Base-by-base conservation (phyloP, 2,888 invertebrate species). In the Hartigia nigra region DNA sequence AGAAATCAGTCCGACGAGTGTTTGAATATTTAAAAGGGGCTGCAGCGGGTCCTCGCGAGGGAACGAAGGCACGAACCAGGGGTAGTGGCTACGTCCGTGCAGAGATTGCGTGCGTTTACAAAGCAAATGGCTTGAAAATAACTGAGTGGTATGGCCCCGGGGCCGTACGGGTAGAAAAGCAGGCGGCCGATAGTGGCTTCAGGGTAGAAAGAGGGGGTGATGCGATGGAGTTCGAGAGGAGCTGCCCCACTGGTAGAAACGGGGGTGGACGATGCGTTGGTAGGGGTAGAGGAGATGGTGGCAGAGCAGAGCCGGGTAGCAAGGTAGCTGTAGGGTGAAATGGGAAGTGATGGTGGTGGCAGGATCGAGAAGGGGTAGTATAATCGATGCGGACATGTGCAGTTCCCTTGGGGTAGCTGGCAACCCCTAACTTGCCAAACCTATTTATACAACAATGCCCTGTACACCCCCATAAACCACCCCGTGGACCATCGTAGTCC, bases 401-500 rank as follows among this genome's bases (percentile, higher is more conserved):
- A 91, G 90, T 87, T 90, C 91, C 90, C 91, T 87, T 86, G 91
- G 90, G 91, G 88, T 87, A 87, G 87, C 86, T 83, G 78, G 86
- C 91, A 90, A 91, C 90, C 91, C 91, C 91, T 91, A 91, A 91
- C 91, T 91, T 89, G 89, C 91, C 91, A 91, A 91, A 91, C 91
- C 91, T 91, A 91, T 91, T 91, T 91, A 91, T 91, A 91, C 91
- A 91, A 91, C 91, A 91, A 91, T 91, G 89, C 90, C 84, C 86
- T 85, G 88, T 89, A 91, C 90, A 91, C 89, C 89, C 88, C 88
- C 90, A 87, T 90, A 89, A 91, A 90, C 91, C 90, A 89, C 87
- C 88, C 88, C 86, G 86, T 74, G 74, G 79, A 75, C 75, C 75
- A 75, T 69, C 75, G 74, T 77, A 72, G 79, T 79, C 79, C 78